Conservation (phyloP, 2,797 vertebrate species). For the Darevskia nairensis region DNA sequence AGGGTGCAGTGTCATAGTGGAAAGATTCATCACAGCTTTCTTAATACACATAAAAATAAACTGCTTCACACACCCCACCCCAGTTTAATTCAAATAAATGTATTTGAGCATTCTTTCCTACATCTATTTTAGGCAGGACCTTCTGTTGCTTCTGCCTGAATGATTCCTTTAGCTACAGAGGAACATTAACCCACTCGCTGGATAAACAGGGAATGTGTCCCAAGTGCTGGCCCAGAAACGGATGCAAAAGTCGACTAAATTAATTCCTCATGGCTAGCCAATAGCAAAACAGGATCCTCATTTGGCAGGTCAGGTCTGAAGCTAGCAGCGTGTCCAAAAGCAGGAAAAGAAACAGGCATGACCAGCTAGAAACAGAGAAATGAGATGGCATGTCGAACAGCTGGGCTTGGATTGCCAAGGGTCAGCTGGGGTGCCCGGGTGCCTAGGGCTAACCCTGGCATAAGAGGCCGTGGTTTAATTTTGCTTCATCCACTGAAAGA, state of each 20-base stretch:
- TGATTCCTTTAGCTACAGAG: neutral
- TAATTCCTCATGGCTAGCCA: neutral
- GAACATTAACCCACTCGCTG: neutral
- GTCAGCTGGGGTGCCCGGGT: neutral
- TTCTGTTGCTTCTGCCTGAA: neutral
- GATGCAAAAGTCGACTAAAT: neutral
- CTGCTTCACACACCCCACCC: neutral
- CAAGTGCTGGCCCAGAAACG: neutral
- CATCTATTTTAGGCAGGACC: neutral
- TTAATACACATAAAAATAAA: neutral
- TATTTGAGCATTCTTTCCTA: neutral
- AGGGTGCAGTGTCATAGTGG: neutral
- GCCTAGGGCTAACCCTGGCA: constrained; percentile 21
- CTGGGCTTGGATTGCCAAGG: constrained; percentile 12
- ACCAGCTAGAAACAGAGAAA: neutral
- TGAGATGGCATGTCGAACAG: neutral
- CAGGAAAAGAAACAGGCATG: neutral
- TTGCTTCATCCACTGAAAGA: constrained; percentile 13
- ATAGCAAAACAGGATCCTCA: constrained; percentile 1
- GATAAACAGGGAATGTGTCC: neutral
- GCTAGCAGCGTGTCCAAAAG: neutral
- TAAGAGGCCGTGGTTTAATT: constrained; percentile 31
- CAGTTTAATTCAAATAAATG: neutral
- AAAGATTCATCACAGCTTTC: neutral
- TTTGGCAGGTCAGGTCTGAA: neutral